Evolutionary conservation across 2,888 invertebrate species (phyloP).

Genomic region (Eupelmus urozonus): DNA sequence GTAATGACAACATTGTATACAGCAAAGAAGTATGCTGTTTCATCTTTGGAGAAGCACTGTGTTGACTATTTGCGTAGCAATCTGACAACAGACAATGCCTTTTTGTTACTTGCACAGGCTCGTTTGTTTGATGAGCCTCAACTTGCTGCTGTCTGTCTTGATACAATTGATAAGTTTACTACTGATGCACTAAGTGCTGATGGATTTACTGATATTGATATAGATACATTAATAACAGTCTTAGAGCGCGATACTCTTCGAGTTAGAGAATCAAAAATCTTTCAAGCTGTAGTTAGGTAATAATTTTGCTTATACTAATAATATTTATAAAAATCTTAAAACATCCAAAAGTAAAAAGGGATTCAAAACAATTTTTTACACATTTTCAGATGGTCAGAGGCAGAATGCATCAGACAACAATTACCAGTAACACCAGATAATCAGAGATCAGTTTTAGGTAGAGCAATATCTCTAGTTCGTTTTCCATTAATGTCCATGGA

Average conservation of each 20-base stretch:
- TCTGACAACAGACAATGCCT: conserved; percentile 90
- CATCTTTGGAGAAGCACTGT: conserved; percentile 89
- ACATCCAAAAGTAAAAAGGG: neutral
- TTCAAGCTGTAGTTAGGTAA: conserved; percentile 83
- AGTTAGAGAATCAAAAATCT: conserved; percentile 88
- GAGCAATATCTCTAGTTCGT: conserved; percentile 85
- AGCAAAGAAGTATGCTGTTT: conserved; percentile 92
- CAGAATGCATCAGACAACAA: conserved; percentile 85
- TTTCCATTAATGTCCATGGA: conserved; percentile 92
- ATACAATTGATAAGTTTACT: conserved; percentile 90
- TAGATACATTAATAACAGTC: conserved; percentile 87
- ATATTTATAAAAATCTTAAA: neutral
- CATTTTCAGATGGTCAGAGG: conserved; percentile 84
- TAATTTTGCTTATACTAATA: conserved; percentile 30
- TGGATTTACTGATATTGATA: conserved; percentile 89
- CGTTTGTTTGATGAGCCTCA: conserved; percentile 90
- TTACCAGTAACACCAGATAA: conserved; percentile 83
- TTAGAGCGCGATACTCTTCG: conserved; percentile 88
- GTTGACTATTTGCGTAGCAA: conserved; percentile 88
- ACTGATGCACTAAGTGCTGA: conserved; percentile 88
- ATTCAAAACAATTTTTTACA: conserved; percentile 5
- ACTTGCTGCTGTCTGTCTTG: conserved; percentile 88
- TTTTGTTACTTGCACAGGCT: conserved; percentile 88
- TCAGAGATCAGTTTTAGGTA: conserved; percentile 84
- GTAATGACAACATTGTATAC: conserved; percentile 93